Conservation (phyloP, 2,797 vertebrate species). For the Danio jaintianensis region DNA sequence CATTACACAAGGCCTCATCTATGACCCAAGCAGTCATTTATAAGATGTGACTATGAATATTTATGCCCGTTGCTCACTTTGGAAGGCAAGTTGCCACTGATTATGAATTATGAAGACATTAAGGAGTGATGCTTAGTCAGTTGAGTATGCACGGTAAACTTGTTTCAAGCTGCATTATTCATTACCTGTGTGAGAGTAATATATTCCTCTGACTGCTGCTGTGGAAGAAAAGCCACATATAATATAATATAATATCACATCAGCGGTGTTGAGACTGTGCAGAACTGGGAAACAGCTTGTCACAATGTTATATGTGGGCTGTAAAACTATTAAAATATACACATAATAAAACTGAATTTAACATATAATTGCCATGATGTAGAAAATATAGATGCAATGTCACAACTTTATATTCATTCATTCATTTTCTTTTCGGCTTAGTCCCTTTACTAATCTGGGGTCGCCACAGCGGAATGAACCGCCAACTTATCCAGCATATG, state of each 20-base stretch:
- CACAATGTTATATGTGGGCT: not conserved
- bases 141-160: constrained; percentile 47
- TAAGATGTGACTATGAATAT: constrained; percentile 56
- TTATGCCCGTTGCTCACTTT: constrained; percentile 55
- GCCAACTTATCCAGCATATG: too few species aligned
- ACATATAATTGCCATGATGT: not conserved
- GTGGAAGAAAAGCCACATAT: constrained; percentile 7
- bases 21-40: constrained; percentile 53
- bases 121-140: constrained; percentile 56
- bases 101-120: constrained; percentile 61
- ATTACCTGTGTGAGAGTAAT: constrained; percentile 51
- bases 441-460: too few species aligned
- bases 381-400: too few species aligned
- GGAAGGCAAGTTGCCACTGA: constrained; percentile 46
- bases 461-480: too few species aligned
- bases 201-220: constrained; percentile 36
- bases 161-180: constrained; percentile 55
- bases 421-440: too few species aligned
- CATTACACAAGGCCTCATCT: constrained; percentile 51
- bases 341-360: not conserved
- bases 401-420: too few species aligned
- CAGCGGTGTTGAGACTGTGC: not conserved
- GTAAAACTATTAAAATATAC: not conserved
- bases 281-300: not conserved
- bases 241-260: not conserved